Evolutionary conservation across 2,113 vertebrate species (phyloP), one percentile per base, ranked within the genome.

Genomic region (Lycocorax pyrrhopterus): DNA sequence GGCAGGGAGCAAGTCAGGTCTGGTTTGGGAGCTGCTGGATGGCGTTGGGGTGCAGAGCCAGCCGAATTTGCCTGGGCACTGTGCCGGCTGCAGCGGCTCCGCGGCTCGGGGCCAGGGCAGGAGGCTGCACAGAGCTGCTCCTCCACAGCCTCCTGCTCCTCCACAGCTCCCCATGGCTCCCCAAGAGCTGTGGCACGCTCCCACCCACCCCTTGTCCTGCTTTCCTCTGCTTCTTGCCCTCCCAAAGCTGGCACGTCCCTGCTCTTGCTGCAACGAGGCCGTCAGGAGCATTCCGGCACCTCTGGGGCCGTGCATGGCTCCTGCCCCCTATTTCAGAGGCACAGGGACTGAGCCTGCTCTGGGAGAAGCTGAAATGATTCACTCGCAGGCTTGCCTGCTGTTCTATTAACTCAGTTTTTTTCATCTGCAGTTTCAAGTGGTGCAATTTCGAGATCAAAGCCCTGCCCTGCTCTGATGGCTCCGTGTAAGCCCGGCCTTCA

Each of bases 371-470:
- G 21, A 53, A 84, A 56, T 55, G 20, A 74, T 81, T 71, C 51
- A 58, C 37, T 90, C 33, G 33, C 72, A 89, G 83, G 37, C 46
- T 81, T 62, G 32, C 47, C 84, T 62, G 59, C 46, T 41, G 25
- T 16, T 92, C 51, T 66, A 77, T 81, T 94, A 94, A 81, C 46
- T 68, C 20, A 3, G 7, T 69, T 79, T 89, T 89, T 86, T 83
- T 74, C 63, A 74, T 78, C 64, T 87, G 46, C 55, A 58, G 4
- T 74, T 96, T 87, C 80, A 89, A 91, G 67, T 51, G 68, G 84
- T 46, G 89, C 52, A 78, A 84, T 96, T 96, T 89, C 12, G 84
- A 93, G 91, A 93, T 96, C 84, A 96, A 96, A 96, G 96, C 26
- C 60, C 52, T 87, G 89, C 26, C 43, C 46, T 69, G 37, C 49